phyloP scores from a whole-genome alignment of 2,113 vertebrate genomes.

The Cyanoramphus novaezelandiae region DNA sequence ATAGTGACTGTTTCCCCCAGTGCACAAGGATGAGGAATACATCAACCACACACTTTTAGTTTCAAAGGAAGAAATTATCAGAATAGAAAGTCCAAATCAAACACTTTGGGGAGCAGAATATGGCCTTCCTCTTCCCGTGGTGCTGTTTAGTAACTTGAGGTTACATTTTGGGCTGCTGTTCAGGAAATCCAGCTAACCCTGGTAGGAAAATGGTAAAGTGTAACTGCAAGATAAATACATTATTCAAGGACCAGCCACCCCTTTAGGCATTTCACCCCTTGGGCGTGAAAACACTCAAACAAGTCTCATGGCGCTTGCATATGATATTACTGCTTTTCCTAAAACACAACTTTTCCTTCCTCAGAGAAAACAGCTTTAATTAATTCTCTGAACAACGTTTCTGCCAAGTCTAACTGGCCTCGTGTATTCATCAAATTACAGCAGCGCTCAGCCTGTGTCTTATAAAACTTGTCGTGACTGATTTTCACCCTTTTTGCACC shows the following conservation, averaged over 20 bases:
- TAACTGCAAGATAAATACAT: slow-evolving; percentile 47
- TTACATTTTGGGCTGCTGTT: slow-evolving; percentile 3
- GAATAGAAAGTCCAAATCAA: not conserved
- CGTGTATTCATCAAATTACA: not conserved
- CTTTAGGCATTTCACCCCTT: slow-evolving; percentile 24
- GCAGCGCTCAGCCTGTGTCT: not conserved
- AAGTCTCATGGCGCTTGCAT: slow-evolving; percentile 42
- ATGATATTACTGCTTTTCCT: slow-evolving; percentile 20
- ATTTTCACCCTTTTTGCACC: slow-evolving; percentile 11
- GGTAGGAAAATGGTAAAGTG: not conserved
- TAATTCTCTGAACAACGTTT: not conserved
- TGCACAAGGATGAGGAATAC: not conserved
- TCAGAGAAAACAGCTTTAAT: slow-evolving; percentile 36
- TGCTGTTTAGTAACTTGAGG: not conserved
- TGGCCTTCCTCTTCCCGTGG: not conserved
- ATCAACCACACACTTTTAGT: not conserved
- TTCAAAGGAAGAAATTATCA: not conserved
- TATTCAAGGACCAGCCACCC: slow-evolving; percentile 17
- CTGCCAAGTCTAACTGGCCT: not conserved
- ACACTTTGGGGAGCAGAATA: not conserved
- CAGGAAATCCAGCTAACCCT: slow-evolving; percentile 10
- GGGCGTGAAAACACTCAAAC: slow-evolving; percentile 20
- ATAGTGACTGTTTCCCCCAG: not conserved
- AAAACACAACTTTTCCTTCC: slow-evolving; percentile 28
- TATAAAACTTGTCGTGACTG: slow-evolving; percentile 18